Base-by-base conservation (phyloP, 1,140 invertebrate species). In the Pinna nobilis region DNA sequence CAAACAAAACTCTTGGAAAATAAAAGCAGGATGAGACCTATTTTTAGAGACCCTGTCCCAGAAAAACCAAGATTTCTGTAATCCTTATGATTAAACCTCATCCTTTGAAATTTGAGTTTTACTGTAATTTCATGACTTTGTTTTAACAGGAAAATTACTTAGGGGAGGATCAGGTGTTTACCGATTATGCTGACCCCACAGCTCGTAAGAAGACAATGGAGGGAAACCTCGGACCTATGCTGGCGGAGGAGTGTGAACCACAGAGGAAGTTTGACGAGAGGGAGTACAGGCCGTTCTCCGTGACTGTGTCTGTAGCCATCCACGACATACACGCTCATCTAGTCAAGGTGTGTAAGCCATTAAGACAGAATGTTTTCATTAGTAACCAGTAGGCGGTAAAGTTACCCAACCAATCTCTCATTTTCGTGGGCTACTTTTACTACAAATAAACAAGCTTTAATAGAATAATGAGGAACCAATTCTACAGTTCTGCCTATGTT, bases 251-350 rank as follows among this genome's bases (percentile, higher is more conserved):
- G 5, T 44, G 57, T 49, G 51, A 76, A 63, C 53, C 79, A 28
- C 59, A 55, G 57, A 57, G 66, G 50, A 39, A 64, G 15, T 87
- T 89, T 85, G 97, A 99, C 91, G 93, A 95, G 11, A 90, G 97
- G 59, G 90, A 93, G 13, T 98, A 97, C 89, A 90, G 97, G 37
- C 95, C 97, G 1, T 89, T 98, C 41, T 93, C 97, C 82, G 96
- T 99, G 1, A 94, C 93, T 23, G 95, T 98, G 2, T 96, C 95
- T 1, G 93, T 98, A n/a, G 97, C 95, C 23, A 93, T 98, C 83
- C 96, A 98, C 81, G 96, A 98, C 82, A 94, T 99, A 70, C 96
- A 98, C 86, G 97, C 94, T 1, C 97, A 99, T 91, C 70, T 90
- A 28, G 79, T 88, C 6, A 86, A 88, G 82, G 88, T 89, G 53